These are phyloP conservation scores for Eremobia ochroleuca DNA, from an alignment of 2,888 invertebrate genomes.

Conservation along the genomic window DNA sequence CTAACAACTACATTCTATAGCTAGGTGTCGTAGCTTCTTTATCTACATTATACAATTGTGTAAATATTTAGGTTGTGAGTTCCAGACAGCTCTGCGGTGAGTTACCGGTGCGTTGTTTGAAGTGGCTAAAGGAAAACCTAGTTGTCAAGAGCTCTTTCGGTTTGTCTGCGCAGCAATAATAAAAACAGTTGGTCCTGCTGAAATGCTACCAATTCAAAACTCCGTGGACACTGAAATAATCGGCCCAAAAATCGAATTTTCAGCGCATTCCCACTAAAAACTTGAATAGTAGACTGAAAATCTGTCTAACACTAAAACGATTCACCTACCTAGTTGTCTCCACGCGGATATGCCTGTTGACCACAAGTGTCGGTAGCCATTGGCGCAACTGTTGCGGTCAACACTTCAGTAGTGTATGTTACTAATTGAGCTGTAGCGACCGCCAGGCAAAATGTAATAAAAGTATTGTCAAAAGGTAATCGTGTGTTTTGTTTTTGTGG, in stretches of 20 bases:
- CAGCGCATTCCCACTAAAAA: neutral
- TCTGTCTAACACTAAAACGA: constrained; percentile 5
- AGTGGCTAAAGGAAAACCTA: neutral
- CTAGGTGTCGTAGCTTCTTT: no score
- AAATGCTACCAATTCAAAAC: neutral
- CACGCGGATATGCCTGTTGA: constrained; percentile 38
- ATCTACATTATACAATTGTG: no score
- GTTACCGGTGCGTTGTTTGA: neutral
- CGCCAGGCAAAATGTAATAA: neutral
- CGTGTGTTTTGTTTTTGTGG: neutral
- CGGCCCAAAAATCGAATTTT: neutral
- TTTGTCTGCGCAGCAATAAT: neutral
- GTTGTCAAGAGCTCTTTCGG: neutral
- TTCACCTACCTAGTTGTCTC: constrained; percentile 22
- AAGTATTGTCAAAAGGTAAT: neutral
- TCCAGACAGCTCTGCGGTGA: neutral
- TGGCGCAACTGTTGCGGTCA: constrained; percentile 50
- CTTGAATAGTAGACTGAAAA: neutral
- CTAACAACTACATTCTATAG: no score
- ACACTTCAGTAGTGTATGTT: constrained; percentile 20
- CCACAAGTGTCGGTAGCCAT: constrained; percentile 27
- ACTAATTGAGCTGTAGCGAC: constrained; percentile 35
- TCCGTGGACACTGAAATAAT: neutral
- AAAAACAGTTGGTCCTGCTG: neutral
- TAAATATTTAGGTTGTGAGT: neutral